Conservation (phyloP, 2,113 vertebrate genomes). For the Erythrocebus patas region DNA sequence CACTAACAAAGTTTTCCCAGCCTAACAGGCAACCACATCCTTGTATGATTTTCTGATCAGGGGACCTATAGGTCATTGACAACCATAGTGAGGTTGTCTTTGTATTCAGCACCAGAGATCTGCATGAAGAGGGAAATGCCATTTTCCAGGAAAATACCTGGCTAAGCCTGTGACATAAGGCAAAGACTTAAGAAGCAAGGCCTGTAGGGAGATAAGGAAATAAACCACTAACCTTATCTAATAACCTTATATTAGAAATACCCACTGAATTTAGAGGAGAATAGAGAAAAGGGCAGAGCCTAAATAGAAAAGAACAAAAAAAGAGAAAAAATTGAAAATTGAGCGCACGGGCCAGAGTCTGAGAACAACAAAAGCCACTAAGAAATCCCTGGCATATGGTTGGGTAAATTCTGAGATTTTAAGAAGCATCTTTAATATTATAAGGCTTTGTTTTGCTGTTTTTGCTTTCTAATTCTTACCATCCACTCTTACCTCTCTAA, state of each 20-base stretch:
- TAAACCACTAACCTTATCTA: background rate
- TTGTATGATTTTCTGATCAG: background rate
- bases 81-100: background rate
- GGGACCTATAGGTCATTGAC: background rate
- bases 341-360: fast-evolving
- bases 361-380: background rate
- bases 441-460: background rate
- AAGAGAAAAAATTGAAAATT: background rate
- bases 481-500: background rate
- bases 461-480: background rate
- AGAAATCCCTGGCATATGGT: background rate
- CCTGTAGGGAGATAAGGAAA: background rate
- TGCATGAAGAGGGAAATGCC: background rate
- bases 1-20: background rate
- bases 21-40: background rate
- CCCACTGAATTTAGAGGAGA: background rate
- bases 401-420: background rate
- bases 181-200: background rate
- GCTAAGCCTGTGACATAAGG: background rate
- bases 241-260: background rate
- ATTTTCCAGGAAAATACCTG: background rate
- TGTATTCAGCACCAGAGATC: background rate
- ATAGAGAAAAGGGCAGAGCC: background rate
- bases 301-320: background rate
- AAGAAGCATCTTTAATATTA: background rate